Percentiles rank a stretch among this genome's conserved stretches.
Evolutionary conservation across 2,888 invertebrate genomes (phyloP).

Genomic region (Dolichomitus sp.): DNA sequence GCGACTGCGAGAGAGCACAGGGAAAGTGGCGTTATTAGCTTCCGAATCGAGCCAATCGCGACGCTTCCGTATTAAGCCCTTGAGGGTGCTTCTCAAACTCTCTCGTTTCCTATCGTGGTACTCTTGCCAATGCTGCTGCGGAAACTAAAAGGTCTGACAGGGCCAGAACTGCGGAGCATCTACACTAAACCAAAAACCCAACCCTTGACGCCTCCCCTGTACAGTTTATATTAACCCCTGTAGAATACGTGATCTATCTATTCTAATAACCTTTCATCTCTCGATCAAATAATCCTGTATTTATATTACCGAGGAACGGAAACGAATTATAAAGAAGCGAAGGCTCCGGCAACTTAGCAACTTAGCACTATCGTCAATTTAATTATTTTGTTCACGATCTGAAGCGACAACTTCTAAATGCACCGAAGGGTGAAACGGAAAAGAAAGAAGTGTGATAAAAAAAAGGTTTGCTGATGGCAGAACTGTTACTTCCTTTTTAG

Average conservation of each 20-base stretch:
- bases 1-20: constrained; percentile 23
- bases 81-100: constrained; percentile 33
- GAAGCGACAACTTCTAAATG: constrained; percentile 8
- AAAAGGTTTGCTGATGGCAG: neutral
- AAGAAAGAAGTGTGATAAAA: neutral
- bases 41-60: constrained; percentile 83
- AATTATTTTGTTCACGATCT: constrained; percentile 47
- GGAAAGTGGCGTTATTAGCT: constrained; percentile 77
- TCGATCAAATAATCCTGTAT: too few relatives aligned
- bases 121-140: neutral
- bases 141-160: constrained; percentile 40
- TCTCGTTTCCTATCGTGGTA: constrained; percentile 46
- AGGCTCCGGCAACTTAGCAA: constrained; percentile 38
- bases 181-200: constrained; percentile 39
- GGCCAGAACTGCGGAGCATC: constrained; percentile 38
- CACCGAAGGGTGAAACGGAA: neutral
- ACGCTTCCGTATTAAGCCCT: constrained; percentile 75
- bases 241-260: constrained; percentile 43
- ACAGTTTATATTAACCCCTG: constrained; percentile 16
- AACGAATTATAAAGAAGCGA: neutral
- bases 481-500: neutral
- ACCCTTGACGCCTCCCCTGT: constrained; percentile 11
- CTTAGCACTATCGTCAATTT: constrained; percentile 36
- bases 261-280: constrained; percentile 15
- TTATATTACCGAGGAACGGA: too few relatives aligned